Evolutionary conservation across 2,113 vertebrate genomes (phyloP), one percentile per base, ranked within the genome.

Genomic region (Erythrocercus mccallii): DNA sequence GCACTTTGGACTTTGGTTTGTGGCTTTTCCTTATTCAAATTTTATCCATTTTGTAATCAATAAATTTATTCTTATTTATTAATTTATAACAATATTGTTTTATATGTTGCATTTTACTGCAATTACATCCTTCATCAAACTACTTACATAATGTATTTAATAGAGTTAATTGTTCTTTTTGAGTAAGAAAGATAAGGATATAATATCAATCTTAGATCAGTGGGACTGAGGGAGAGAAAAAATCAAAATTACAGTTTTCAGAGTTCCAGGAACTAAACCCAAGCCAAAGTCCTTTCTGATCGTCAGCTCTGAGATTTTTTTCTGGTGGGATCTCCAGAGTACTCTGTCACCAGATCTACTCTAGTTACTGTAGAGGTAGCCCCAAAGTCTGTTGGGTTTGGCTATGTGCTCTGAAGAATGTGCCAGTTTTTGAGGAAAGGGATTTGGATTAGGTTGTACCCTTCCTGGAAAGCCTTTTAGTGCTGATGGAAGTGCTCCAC

Each of bases 241-340:
- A 81, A 70, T 16, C 23, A 70, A 83, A 89, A 86, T 54, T 73
- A 62, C 21, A n/a, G 35, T 47, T 86, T 86, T 84, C 21, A n/a
- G 51, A 78, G n/a, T 62, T 92, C n/a, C 60, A 82, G 66, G 74
- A 57, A 15, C 77, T 83, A 95, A 88, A 83, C 38, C 24, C 31
- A 72, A 85, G 64, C 86, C 92, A 94, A 94, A 89, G 14, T n/a
- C 77, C 70, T 66, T 89, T 91, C 64, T 84, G 42, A 30, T 65
- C 53, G 45, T 90, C 81, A 61, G 65, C 62, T 53, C 79, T 33
- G 44, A 68, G n/a, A 22, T 10, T 85, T 65, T 47, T 23, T 60
- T 87, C 37, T 95, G 90, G 56, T 57, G 0, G 8, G 25, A 14
- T 79, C 51, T 90, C 68, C 42, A 13, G 33, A 76, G 68, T 20